Conservation (phyloP, 2,888 invertebrate genomes). For the Drosophila mettleri region DNA sequence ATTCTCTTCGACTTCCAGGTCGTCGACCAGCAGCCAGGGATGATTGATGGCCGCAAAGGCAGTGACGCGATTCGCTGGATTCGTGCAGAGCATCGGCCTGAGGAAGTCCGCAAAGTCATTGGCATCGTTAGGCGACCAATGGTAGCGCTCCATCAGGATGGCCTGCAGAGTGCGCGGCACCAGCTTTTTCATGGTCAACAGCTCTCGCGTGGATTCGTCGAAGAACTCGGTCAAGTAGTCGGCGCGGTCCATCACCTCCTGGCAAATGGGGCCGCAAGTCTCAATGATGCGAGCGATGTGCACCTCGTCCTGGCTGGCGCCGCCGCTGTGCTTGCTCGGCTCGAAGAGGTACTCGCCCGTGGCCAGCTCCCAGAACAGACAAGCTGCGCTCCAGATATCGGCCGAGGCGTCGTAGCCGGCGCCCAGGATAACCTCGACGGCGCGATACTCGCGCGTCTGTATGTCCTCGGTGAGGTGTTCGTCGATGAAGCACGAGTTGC, state of each 20-base stretch:
- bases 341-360: constrained; percentile 99
- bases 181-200: constrained; percentile 95
- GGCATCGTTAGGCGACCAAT: constrained; percentile 95
- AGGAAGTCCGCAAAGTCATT: constrained; percentile 96
- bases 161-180: constrained; percentile 97
- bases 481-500: constrained; percentile 98
- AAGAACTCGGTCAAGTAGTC: constrained; percentile 97
- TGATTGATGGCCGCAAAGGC: constrained; percentile 96
- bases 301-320: constrained; percentile 98
- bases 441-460: constrained; percentile 98
- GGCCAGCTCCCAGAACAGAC: constrained; percentile 99
- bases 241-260: constrained; percentile 94
- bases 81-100: constrained; percentile 97
- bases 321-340: constrained; percentile 93
- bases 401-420: constrained; percentile 98
- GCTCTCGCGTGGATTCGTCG: constrained; percentile 95
- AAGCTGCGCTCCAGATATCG: constrained; percentile 99
- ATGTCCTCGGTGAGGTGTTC: constrained; percentile 99
- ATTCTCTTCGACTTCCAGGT: too few species aligned
- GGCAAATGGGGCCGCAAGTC: constrained; percentile 97
- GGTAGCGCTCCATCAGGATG: constrained; percentile 97
- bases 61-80: constrained; percentile 95
- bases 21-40: constrained; percentile 90
- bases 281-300: constrained; percentile 99
- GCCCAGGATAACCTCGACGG: constrained; percentile 97